These are phyloP conservation scores for Tridacna gigas DNA, from an alignment of 2,888 invertebrate genomes.

Conservation along the genomic window DNA sequence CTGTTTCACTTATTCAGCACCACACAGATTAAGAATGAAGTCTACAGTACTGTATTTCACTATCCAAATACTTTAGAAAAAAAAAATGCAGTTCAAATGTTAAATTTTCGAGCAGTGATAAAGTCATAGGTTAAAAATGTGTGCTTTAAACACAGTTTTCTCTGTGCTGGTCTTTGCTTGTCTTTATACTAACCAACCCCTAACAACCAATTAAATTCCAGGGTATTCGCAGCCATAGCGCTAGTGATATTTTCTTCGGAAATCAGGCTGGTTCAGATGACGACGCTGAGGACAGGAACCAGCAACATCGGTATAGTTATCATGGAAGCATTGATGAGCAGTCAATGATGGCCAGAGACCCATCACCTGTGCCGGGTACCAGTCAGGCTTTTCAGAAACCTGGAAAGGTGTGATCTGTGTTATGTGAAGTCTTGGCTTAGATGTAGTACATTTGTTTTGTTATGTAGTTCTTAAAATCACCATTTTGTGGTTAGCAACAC, in stretches of 20 bases:
- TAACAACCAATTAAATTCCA: conserved; percentile 29
- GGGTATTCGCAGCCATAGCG: conserved; percentile 64
- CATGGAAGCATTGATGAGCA: conserved; percentile 64
- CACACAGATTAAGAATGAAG: no score
- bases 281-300: conserved; percentile 22
- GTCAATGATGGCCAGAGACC: conserved; percentile 28
- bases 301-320: conserved; percentile 50
- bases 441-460: no score
- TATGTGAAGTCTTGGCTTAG: conserved; percentile 10
- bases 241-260: conserved; percentile 56
- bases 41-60: no score
- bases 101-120: no score
- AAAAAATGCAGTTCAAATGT: no score
- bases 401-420: conserved; percentile 54
- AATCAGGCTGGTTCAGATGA: conserved; percentile 42
- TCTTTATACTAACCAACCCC: conserved; percentile 13
- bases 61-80: no score
- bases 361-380: conserved; percentile 30
- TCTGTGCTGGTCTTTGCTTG: background rate
- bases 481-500: no score
- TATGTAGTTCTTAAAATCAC: no score
- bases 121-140: no score
- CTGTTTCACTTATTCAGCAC: no score
- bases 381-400: conserved; percentile 42
- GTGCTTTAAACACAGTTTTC: no score